A percentile compares a stretch with the other conserved stretches of the same genome.
Evolutionary conservation across 1,140 invertebrate species (phyloP).

Genomic region (Psilanteris sp.): DNA sequence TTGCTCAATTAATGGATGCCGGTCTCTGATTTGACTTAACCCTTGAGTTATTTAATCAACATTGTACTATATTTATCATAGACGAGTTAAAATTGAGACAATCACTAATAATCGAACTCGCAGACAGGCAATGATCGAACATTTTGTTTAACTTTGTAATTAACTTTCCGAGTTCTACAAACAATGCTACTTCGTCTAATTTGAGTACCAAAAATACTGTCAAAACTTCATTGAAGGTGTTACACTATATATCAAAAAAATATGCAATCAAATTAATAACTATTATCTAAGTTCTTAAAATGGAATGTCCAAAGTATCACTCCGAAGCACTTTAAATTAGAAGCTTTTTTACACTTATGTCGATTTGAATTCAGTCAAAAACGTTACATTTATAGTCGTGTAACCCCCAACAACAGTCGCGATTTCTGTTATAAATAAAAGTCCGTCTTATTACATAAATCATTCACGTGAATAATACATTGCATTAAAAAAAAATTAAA

Average conservation of each 20-base stretch:
- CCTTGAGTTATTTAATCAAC: neutral
- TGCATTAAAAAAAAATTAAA: too few relatives aligned
- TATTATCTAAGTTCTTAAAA: conserved; percentile 29
- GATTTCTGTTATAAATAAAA: too few relatives aligned
- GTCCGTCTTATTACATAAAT: too few relatives aligned
- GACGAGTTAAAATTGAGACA: conserved; percentile 18
- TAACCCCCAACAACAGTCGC: too few relatives aligned
- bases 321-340: conserved; percentile 35
- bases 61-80: conserved; percentile 1
- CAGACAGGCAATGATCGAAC: conserved; percentile 49
- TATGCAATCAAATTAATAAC: conserved; percentile 7
- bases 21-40: neutral
- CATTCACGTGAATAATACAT: too few relatives aligned
- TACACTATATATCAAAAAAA: conserved; percentile 7
- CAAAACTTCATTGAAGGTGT: neutral
- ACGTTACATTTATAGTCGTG: too few relatives aligned
- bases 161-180: conserved; percentile 14
- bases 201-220: conserved; percentile 17
- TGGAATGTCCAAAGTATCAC: conserved; percentile 40
- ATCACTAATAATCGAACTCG: conserved; percentile 37
- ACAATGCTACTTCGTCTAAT: neutral
- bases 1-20: neutral
- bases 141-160: conserved; percentile 12
- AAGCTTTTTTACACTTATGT: neutral
- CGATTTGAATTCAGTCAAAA: conserved; percentile 22